Evolutionary conservation across 2,113 vertebrate species (phyloP), one percentile per base, ranked within the genome.

Genomic region (Tachycineta bicolor): DNA sequence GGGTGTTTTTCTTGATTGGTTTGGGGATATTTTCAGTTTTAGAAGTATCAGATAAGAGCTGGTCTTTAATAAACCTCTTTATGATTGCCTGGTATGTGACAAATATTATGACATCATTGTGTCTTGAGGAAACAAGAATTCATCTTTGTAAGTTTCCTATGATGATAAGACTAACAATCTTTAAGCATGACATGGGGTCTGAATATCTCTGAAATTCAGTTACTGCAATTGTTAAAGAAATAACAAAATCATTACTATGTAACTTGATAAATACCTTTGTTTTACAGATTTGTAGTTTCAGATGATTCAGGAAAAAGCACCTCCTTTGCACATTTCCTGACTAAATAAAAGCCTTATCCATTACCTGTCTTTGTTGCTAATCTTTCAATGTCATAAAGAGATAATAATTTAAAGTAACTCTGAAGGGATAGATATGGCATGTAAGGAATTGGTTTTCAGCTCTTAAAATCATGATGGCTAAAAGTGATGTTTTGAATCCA

Each of bases 1-100:
- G 4, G 1, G 1, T 50, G 31, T 17, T 47, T 44, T 47, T 34
- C 1, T 25, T 34, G 25, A 1, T 43, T 77, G 6, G 0, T 26
- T 83, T 28, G 12, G 6, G 12, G 1, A 0, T 3, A 47, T 55
- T 49, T 85, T 25, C 22, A 21, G 6, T 73, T 73, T 90, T 44
- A 17, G 22, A 34, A 25, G 4, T 31, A 49, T 77, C 17, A 53
- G 9, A 64, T 4, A 3, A 33, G 2, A 19, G 39, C 23, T 70
- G 25, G 5, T 65, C 28, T 46, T 64, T 29, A 16, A 18, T 43
- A 80, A 83, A 81, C 0, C 10, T 50, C 33, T 75, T 76, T n/a
- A 22, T 26, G 11, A 58, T 39, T 0, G 0, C 13, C 20, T 86
- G 14, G 13, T 29, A 20, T 31, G 11, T 22, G 37, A 34, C 16